Base-by-base conservation (phyloP, 2,888 invertebrate genomes). In the Chironomus riparius region DNA sequence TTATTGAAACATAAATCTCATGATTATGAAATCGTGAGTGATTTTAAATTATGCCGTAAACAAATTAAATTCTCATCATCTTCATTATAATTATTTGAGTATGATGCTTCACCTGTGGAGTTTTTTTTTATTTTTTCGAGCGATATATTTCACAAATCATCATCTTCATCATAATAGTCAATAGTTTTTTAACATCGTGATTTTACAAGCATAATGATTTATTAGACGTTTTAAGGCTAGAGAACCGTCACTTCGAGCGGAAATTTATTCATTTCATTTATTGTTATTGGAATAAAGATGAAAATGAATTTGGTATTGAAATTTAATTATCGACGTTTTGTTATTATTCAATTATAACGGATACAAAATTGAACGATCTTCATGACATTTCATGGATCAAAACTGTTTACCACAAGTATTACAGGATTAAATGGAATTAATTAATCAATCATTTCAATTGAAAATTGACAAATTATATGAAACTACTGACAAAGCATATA, bases 11-110 rank as follows among this genome's bases (percentile, higher is more conserved):
- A 65, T 65, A 24, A 21, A 65, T 56, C 56, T 56, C 56, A 56
- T 6, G 15, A 56, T 56, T 56, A 18, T 13, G 21, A 21, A 65
- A 24, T 65, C 65, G 22, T 22, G 21, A 21, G 22, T 65, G 65
- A 65, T 65, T 65, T 65, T 21, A 65, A 65, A 65, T 65, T 65
- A 21, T 21, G 65, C 22, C 65, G 21, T 21, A 65, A 65, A 65
- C 65, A 65, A 65, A 65, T 65, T 65, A 65, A 65, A 65, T 65
- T 65, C 65, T 65, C 65, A 65, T 65, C 65, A 65, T 65, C 56
- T 18, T 56, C 65, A 21, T 21, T 65, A 65, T 65, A 24, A 21
- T 22, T 65, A 13, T 65, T 24, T 65, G 56, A 56, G 18, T n/a
- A 56, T 56, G 56, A n/a, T 65, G 21, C 65, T 65, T 65, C 65